Percentiles rank a stretch among this genome's conserved stretches.
Conservation (phyloP, 1,140 invertebrate species). For the Ceratina australensis region DNA sequence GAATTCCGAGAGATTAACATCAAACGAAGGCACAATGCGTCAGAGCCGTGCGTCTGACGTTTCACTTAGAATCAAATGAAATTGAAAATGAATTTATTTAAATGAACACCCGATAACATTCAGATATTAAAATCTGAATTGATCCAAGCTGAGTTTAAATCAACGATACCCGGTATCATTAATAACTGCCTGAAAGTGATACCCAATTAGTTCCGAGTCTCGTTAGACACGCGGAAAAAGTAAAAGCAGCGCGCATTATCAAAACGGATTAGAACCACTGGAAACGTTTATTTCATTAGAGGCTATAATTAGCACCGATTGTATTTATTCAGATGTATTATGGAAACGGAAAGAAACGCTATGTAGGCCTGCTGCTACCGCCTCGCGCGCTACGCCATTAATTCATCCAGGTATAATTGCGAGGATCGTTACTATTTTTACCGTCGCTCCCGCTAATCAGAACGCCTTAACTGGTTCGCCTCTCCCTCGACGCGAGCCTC, state of each 20-base stretch:
- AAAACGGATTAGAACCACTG: constrained; percentile 13
- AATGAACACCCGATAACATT: too few species aligned
- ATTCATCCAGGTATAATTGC: constrained; percentile 16
- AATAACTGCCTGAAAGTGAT: too few species aligned
- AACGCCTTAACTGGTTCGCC: constrained; percentile 11
- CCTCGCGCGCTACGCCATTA: not conserved
- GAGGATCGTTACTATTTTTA: not conserved
- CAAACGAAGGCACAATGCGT: too few species aligned
- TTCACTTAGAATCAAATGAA: too few species aligned
- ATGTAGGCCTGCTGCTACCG: too few species aligned
- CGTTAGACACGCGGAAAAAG: constrained; percentile 2
- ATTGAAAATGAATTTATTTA: too few species aligned
- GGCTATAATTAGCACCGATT: not conserved
- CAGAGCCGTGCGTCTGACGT: too few species aligned
- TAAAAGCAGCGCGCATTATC: not conserved
- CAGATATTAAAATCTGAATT: too few species aligned
- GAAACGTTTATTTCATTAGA: constrained; percentile 23
- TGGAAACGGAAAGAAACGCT: not conserved
- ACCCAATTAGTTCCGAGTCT: too few species aligned
- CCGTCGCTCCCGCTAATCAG: constrained; percentile 8
- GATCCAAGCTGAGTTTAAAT: too few species aligned
- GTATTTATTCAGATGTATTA: constrained; percentile 2
- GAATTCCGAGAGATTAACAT: too few species aligned
- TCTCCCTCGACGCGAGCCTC: not conserved
- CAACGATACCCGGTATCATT: too few species aligned